Percentiles rank a stretch among this genome's conserved stretches.
These are phyloP conservation scores for Caenorhabditis uteleia DNA, from an alignment of 2,888 invertebrate genomes.

Conservation along the genomic window DNA sequence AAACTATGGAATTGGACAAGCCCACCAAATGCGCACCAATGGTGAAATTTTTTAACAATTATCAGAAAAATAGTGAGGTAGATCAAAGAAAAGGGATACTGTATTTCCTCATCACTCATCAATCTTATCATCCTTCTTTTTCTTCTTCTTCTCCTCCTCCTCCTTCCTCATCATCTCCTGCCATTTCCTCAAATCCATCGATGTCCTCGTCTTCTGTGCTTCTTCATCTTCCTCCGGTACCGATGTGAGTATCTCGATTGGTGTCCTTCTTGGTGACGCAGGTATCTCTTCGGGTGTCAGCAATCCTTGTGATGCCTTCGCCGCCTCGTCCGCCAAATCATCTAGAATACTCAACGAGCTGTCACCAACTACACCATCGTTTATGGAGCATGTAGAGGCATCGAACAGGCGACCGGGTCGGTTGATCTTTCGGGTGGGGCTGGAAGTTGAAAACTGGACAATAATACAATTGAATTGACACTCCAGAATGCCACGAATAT, in stretches of 20 bases:
- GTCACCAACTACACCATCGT: constrained; percentile 20
- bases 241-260: constrained; percentile 38
- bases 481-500: too few species aligned
- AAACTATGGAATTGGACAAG: too few species aligned
- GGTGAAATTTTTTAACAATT: too few species aligned
- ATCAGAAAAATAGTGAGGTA: too few species aligned
- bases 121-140: constrained; percentile 1
- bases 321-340: constrained; percentile 37
- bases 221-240: constrained; percentile 53
- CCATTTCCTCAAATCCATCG: constrained; percentile 34
- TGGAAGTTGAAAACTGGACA: too few species aligned
- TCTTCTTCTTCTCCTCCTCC: constrained; percentile 21
- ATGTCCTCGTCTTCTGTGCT: constrained; percentile 33
- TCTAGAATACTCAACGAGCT: constrained; percentile 31
- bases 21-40: too few species aligned
- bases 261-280: constrained; percentile 29
- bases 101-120: too few species aligned
- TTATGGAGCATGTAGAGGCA: constrained; percentile 29
- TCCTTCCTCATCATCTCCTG: constrained; percentile 15
- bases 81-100: too few species aligned
- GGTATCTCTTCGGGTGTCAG: constrained; percentile 23
- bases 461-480: too few species aligned
- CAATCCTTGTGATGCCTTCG: constrained; percentile 17
- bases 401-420: constrained; percentile 35
- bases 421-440: constrained; percentile 36